Conservation (phyloP, 92 coral and sea anemone genomes). For the Montipora capitata region DNA sequence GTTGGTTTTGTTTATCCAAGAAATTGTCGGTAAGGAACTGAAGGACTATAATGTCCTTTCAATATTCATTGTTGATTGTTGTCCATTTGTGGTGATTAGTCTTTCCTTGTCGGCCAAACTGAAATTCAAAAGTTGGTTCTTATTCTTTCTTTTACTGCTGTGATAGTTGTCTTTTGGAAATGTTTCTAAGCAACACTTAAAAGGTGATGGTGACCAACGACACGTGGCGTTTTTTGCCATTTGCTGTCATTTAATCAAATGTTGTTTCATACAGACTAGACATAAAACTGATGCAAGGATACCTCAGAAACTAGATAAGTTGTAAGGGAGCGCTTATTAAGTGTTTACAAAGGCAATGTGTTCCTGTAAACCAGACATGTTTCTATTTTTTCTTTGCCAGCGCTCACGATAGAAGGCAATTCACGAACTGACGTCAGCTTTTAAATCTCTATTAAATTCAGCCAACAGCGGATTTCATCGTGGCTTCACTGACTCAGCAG, state of each 20-base stretch:
- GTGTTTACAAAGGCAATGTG: constrained; percentile 27
- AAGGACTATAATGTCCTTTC: not conserved
- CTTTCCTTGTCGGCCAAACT: not conserved
- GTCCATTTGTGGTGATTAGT: not conserved
- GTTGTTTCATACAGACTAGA: not conserved
- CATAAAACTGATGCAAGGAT: not conserved
- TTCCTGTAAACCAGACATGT: not conserved
- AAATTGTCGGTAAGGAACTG: constrained; percentile 12
- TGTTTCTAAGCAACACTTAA: constrained; percentile 27
- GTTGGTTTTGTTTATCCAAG: not conserved
- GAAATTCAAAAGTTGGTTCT: not conserved
- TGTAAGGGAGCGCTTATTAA: constrained; percentile 39
- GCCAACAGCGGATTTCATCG: too few species aligned
- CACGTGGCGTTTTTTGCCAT: constrained; percentile 16
- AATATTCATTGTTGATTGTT: not conserved
- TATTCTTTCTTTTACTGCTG: not conserved
- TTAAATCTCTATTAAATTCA: too few species aligned
- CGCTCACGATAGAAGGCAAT: too few species aligned
- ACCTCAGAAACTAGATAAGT: constrained; percentile 19
- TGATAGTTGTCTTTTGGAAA: not conserved
- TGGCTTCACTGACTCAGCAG: too few species aligned
- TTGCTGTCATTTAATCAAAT: not conserved
- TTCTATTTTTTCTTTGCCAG: too few species aligned
- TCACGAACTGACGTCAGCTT: too few species aligned
- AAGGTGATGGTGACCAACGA: constrained; percentile 2